Conservation (phyloP, 2,888 invertebrate species). For the Mellilla xanthometata region DNA sequence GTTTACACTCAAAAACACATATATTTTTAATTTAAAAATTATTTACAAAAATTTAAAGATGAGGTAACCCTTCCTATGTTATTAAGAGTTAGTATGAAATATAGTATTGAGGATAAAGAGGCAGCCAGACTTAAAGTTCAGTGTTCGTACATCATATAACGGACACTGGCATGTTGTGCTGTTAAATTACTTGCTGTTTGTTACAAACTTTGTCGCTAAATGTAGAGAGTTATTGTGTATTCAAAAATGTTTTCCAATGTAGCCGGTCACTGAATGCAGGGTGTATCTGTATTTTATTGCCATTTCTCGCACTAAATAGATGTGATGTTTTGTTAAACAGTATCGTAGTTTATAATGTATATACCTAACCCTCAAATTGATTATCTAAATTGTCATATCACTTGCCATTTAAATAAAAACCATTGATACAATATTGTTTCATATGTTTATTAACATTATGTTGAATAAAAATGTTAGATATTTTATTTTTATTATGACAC, state of each 20-base stretch:
- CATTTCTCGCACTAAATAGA: conserved; percentile 50
- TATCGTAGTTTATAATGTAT: conserved; percentile 54
- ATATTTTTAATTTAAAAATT: too few relatives aligned
- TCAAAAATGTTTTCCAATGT: conserved; percentile 38
- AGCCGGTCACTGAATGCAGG: conserved; percentile 51
- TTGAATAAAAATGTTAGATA: conserved; percentile 55
- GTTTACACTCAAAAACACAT: too few relatives aligned
- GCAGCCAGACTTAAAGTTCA: conserved; percentile 26
- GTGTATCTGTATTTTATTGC: conserved; percentile 51
- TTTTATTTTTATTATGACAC: conserved; percentile 54
- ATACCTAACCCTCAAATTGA: conserved; percentile 45
- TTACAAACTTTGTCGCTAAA: conserved; percentile 51
- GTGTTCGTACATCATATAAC: conserved; percentile 42
- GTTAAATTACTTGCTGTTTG: conserved; percentile 60
- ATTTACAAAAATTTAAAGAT: too few relatives aligned
- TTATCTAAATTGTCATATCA: conserved; percentile 81
- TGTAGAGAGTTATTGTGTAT: conserved; percentile 47
- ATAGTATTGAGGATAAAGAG: too few relatives aligned
- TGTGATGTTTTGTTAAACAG: conserved; percentile 45
- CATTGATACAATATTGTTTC: conserved; percentile 61
- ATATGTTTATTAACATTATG: conserved; percentile 52
- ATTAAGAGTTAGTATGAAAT: too few relatives aligned
- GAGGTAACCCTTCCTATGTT: too few relatives aligned
- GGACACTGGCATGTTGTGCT: conserved; percentile 54
- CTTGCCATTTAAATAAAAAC: conserved; percentile 79